Conservation (phyloP, 35 echinoderm and acorn worm species). For the Chiridota heheva region DNA sequence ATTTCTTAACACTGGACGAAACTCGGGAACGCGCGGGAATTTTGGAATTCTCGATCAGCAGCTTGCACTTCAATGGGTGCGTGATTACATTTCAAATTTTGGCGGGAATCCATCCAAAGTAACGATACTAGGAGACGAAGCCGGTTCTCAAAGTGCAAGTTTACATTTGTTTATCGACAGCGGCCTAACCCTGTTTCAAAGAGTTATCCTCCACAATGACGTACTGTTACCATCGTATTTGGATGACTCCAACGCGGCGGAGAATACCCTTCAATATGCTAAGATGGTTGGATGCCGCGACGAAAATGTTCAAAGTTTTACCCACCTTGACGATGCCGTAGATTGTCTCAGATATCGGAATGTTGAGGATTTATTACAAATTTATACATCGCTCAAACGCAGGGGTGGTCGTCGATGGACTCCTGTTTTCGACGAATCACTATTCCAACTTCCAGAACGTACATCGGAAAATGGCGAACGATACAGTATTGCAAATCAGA, state of each 20-base stretch:
- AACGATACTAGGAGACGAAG: conserved; percentile 41
- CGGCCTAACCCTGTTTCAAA: neutral
- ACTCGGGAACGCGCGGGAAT: conserved; percentile 29
- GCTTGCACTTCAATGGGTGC: conserved; percentile 45
- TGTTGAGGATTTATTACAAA: too few species aligned
- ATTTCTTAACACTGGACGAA: conserved; percentile 46
- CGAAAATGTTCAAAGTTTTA: too few species aligned
- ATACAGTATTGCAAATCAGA: too few species aligned
- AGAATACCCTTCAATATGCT: too few species aligned
- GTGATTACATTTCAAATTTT: conserved; percentile 20
- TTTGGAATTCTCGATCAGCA: conserved; percentile 42
- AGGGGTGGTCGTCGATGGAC: too few species aligned
- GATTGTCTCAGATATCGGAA: too few species aligned
- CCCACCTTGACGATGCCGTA: too few species aligned
- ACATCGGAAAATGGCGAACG: too few species aligned
- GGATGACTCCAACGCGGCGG: neutral
- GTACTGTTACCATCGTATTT: neutral
- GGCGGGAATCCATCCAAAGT: conserved; percentile 32
- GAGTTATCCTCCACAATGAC: conserved; percentile 12
- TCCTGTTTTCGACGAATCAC: too few species aligned
- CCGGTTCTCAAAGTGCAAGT: conserved; percentile 6
- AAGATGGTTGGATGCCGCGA: too few species aligned
- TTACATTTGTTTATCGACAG: neutral
- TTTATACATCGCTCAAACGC: too few species aligned
- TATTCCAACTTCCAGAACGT: too few species aligned